Conservation (phyloP, 2,797 vertebrate genomes). For the Oophaga sylvatica region DNA sequence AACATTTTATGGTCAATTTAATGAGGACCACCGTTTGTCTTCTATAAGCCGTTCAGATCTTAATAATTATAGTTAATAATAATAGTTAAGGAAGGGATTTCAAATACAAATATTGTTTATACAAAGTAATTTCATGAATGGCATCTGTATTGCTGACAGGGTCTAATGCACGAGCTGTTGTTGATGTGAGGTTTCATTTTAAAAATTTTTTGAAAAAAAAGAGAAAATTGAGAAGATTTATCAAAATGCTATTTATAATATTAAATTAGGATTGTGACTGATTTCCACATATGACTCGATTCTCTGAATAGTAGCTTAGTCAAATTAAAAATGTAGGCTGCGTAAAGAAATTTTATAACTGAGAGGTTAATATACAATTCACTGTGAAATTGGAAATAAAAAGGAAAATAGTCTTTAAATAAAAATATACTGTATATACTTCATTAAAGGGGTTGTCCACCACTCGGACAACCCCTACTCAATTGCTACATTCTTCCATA, state of each 20-base stretch:
- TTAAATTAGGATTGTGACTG: background rate
- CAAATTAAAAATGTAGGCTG: background rate
- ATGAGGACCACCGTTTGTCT: background rate
- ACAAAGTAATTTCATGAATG: background rate
- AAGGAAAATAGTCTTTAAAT: background rate
- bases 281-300: background rate
- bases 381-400: background rate
- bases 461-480: no score
- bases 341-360: background rate
- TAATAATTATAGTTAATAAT: background rate
- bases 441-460: no score
- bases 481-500: no score
- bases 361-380: background rate
- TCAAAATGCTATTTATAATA: background rate
- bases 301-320: background rate
- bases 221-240: background rate
- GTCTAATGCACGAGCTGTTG: background rate
- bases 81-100: background rate
- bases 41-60: background rate
- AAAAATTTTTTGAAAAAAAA: background rate
- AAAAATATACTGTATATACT: no score
- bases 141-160: background rate
- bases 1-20: conserved; percentile 14
- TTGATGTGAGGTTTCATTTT: background rate
- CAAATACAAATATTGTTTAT: background rate